Base-by-base conservation (phyloP, 2,113 vertebrate species). In the Miniopterus natalensis region DNA sequence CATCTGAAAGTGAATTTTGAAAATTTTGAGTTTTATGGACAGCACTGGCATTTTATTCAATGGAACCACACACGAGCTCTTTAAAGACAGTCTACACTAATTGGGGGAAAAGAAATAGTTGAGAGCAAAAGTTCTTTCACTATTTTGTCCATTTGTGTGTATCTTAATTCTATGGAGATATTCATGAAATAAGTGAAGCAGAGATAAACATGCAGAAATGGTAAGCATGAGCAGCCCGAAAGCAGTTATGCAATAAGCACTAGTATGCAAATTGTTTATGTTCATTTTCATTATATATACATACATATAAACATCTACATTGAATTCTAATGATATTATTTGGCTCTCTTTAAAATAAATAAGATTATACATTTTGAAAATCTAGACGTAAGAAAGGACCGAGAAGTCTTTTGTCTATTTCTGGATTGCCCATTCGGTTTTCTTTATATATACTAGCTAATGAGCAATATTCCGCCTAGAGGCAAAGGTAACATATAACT, bases 151-250 rank as follows among this genome's bases (percentile, higher is more conserved):
- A 85, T n/a, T 90, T 83, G 13, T 74, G 8, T 93, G 36, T 45
- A 80, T 96, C 17, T 66, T 85, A 73, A 79, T 92, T 95, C 20
- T 21, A 73, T 66, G 66, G 81, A 21, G 17, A 57, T 85, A 80
- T 71, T 90, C 66, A 88, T 92, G 49, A 92, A 90, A 87, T 87
- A 88, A 88, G n/a, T 65, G 63, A 70, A 75, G 11, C n/a, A 94
- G 40, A 97, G 49, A 68, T 51, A 85, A 92, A 86, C 27, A 81
- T 66, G n/a, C 31, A 96, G 55, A 88, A 86, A 77, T 71, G 53
- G 5, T 36, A 78, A 65, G 25, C 71, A 17, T 57, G 12, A 92
- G 17, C 13, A 87, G 57, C 18, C 66, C 80, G 71, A 90, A 96
- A 93, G 49, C 51, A 93, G 66, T 84, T 81, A 73, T 10, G 1